These are phyloP conservation scores for Drosophila colorata DNA, from an alignment of 2,888 invertebrate species.

Conservation along the genomic window DNA sequence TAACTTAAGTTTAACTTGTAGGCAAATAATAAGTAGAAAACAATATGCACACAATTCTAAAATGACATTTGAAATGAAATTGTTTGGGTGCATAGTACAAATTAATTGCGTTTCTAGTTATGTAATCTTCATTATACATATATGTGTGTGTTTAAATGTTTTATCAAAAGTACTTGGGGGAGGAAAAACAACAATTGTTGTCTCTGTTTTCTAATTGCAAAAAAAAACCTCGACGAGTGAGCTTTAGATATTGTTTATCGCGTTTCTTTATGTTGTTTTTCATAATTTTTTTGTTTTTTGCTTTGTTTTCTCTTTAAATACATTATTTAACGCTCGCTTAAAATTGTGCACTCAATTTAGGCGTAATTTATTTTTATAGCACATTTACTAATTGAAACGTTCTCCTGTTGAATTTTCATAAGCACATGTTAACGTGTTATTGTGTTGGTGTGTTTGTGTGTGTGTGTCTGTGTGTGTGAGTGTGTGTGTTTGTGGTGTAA, in stretches of 20 bases:
- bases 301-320: conserved; percentile 10
- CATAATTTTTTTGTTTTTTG: conserved; percentile 1
- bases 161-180: conserved; percentile 11
- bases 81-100: conserved; percentile 41
- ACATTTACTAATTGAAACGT: conserved; percentile 80
- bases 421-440: conserved; percentile 55
- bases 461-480: conserved; percentile 23
- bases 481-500: conserved; percentile 30
- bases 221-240: conserved; percentile 77
- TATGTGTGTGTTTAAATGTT: conserved; percentile 6
- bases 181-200: conserved; percentile 18
- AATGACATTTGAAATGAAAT: conserved; percentile 72
- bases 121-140: conserved; percentile 59
- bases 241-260: conserved; percentile 44
- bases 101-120: conserved; percentile 42
- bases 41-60: conserved; percentile 62
- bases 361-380: conserved; percentile 53
- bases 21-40: conserved; percentile 62
- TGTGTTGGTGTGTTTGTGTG: conserved; percentile 5
- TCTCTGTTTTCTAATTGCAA: conserved; percentile 27
- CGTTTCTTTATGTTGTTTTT: conserved; percentile 38
- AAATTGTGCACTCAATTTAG: conserved; percentile 40
- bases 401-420: conserved; percentile 61
- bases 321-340: conserved; percentile 36
- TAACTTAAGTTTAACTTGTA: conserved; percentile 73